Evolutionary conservation across 1,140 invertebrate species (phyloP), one percentile per base, ranked within the genome.

Genomic region (Mycetomoellerius zeteki): DNA sequence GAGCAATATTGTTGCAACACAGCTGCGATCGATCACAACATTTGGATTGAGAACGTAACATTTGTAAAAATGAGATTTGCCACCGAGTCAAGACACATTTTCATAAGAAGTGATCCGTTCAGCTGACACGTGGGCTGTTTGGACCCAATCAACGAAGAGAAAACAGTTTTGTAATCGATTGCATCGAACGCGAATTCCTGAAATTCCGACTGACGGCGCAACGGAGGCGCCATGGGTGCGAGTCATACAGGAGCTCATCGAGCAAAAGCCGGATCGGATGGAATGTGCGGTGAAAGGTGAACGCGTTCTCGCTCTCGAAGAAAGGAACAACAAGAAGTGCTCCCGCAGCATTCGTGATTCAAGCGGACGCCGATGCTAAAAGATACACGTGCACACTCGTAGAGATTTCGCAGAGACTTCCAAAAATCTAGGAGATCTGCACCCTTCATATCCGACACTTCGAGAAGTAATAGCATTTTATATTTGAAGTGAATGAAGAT

Each of bases 201-300:
- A 90, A 87, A 91, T 91, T 91, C 90, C 87, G 75, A 19, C 33
- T 27, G 21, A 69, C 52, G 30, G 24, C 21, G 67, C 60, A 80
- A 90, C 19, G 62, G 67, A 72, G 90, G 78, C 86, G 84, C 87
- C 87, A 90, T 73, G 19, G 47, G 75, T 27, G 69, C 64, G 16
- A 54, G 54, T 47, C 65, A 21, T 33, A 89, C 37, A 62, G 85
- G 75, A 87, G 75, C 33, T 82, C 81, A 77, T 87, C 71, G 52
- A 75, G 80, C 72, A 73, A 87, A 76, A 76, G 50, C 86, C 85
- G 47, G 65, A 64, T 64, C 80, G 65, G 72, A 91, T 86, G 78
- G 90, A 91, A 91, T 92, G 77, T 73, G 69, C 76, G 71, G 90
- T 90, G 87, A 92, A 92, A 92, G 90, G 92, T 86, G 90, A 92